Evolutionary conservation across 2,797 vertebrate species (phyloP).

Genomic region (Aeoliscus strigatus): DNA sequence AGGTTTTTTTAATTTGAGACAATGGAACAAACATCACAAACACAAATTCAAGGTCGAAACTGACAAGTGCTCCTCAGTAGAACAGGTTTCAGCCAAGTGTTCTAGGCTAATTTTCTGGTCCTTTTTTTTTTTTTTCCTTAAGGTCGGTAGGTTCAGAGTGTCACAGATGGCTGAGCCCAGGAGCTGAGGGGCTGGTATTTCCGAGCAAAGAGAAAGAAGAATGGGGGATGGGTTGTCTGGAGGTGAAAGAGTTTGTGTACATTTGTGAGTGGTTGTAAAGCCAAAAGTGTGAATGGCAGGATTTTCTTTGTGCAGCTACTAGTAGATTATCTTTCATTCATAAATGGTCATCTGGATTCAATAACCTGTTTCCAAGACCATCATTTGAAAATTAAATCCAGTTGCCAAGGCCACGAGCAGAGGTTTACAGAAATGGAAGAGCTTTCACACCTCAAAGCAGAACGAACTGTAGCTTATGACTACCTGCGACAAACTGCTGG

Average conservation of each 20-base stretch:
- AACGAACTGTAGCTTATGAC: too few species aligned
- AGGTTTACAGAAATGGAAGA: too few species aligned
- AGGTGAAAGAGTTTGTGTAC: constrained; percentile 57
- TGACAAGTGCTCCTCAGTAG: constrained; percentile 36
- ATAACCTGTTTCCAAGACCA: too few species aligned
- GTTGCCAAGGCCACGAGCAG: too few species aligned
- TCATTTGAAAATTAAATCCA: too few species aligned
- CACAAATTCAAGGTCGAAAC: constrained; percentile 9
- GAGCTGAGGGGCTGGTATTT: constrained; percentile 44
- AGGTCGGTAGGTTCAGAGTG: constrained; percentile 57
- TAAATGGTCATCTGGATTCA: too few species aligned
- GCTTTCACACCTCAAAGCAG: too few species aligned
- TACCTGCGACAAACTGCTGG: constrained; percentile 3
- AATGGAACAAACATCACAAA: constrained; percentile 8
- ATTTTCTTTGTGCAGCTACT: too few species aligned
- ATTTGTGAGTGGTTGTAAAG: constrained; percentile 25
- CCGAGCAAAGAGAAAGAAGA: constrained; percentile 32
- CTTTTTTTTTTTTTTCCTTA: constrained; percentile 29
- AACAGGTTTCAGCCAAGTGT: constrained; percentile 29
- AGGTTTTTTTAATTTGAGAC: constrained; percentile 15
- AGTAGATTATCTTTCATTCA: too few species aligned
- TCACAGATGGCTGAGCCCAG: constrained; percentile 55
- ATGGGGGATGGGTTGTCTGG: constrained; percentile 36
- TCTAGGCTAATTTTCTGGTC: constrained; percentile 46
- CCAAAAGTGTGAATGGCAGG: too few species aligned